phyloP scores from a whole-genome alignment of 2,888 invertebrate genomes.

The Diaprepes abbreviatus region DNA sequence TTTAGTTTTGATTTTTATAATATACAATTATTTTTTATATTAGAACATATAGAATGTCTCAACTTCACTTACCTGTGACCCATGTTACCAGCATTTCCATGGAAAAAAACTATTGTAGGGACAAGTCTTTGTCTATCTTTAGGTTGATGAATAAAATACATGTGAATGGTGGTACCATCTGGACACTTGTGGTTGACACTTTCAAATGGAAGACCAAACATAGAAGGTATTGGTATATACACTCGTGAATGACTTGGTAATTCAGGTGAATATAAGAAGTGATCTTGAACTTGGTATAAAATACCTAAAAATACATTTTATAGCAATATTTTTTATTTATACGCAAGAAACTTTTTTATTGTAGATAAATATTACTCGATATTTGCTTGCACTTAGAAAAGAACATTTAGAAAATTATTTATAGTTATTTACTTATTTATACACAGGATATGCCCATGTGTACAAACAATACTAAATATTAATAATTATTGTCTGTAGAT shows the following conservation, averaged over 20 bases:
- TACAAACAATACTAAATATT: no score
- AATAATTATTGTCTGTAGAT: no score
- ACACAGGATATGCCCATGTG: no score
- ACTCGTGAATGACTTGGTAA: constrained; percentile 89
- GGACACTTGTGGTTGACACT: constrained; percentile 81
- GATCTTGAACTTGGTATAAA: constrained; percentile 88
- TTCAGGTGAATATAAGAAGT: constrained; percentile 90
- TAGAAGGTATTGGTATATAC: constrained; percentile 89
- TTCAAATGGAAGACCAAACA: constrained; percentile 89
- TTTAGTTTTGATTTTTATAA: no score
- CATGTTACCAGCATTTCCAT: constrained; percentile 98
- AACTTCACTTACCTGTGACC: constrained; percentile 76
- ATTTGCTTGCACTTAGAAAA: no score
- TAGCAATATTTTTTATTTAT: no score
- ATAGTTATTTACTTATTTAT: no score
- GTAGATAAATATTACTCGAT: no score
- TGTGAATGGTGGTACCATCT: constrained; percentile 84
- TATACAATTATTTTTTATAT: no score
- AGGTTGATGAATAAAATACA: constrained; percentile 85
- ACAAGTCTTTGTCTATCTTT: constrained; percentile 76
- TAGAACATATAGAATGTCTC: no score
- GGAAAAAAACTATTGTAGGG: constrained; percentile 91
- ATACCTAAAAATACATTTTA: constrained; percentile 71
- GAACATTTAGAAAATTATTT: no score
- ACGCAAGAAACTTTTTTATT: no score